Evolutionary conservation across 2,113 vertebrate genomes (phyloP).

Genomic region (Parotia lawesii): DNA sequence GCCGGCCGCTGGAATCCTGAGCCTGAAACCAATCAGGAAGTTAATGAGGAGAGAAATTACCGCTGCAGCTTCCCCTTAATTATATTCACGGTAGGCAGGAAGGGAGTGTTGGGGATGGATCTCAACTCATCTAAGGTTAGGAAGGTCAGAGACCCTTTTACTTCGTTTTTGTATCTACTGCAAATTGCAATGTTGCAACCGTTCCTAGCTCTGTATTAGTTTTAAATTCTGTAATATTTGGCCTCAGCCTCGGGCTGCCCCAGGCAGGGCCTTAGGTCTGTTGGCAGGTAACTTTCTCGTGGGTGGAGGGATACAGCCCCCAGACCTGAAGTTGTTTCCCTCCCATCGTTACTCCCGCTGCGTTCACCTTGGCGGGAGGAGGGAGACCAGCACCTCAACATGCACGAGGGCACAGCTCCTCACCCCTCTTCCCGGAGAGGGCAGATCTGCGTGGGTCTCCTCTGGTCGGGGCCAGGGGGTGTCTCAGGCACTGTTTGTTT

Average conservation of each 20-base stretch:
- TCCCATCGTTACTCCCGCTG: accelerated
- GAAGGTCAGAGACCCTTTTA: slow-evolving; percentile 82
- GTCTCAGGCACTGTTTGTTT: background rate
- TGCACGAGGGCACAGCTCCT: accelerated
- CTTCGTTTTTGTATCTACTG: slow-evolving; percentile 75
- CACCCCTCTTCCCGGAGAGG: background rate
- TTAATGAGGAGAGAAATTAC: slow-evolving; percentile 99
- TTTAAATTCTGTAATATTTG: slow-evolving; percentile 56
- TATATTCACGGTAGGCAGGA: slow-evolving; percentile 78
- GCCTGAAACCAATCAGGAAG: slow-evolving; percentile 98
- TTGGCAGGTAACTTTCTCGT: background rate
- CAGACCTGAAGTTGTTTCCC: background rate
- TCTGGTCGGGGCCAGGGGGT: accelerated
- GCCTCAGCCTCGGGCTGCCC: background rate
- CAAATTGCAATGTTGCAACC: slow-evolving; percentile 71
- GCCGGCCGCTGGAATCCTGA: slow-evolving; percentile 84
- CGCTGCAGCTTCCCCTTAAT: slow-evolving; percentile 84
- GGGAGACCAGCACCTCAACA: background rate
- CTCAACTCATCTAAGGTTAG: slow-evolving; percentile 75
- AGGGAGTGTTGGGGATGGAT: slow-evolving; percentile 75
- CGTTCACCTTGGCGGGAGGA: background rate
- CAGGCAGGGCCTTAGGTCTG: background rate
- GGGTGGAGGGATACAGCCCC: too few species aligned
- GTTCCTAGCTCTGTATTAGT: slow-evolving; percentile 46
- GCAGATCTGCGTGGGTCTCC: accelerated